These are phyloP conservation scores for Zaprionus ghesquierei DNA, from an alignment of 1,140 invertebrate species.

Conservation along the genomic window DNA sequence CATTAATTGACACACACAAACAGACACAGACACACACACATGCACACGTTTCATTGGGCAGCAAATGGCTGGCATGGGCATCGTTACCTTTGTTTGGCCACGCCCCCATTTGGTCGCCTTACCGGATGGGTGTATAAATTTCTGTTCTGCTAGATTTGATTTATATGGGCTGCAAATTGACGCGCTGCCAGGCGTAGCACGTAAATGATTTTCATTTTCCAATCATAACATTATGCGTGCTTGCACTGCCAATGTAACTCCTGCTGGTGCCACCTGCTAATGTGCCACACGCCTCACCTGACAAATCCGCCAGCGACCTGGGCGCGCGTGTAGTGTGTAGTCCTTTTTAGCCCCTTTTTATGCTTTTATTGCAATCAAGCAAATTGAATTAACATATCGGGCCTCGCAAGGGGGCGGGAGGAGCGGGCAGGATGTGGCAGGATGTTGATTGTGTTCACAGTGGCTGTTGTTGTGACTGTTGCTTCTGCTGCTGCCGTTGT, in stretches of 20 bases:
- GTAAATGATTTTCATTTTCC: slow-evolving; percentile 81
- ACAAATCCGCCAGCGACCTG: slow-evolving; percentile 11
- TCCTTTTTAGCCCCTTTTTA: slow-evolving; percentile 17
- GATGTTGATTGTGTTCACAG: slow-evolving; percentile 33
- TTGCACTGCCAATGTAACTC: slow-evolving; percentile 68
- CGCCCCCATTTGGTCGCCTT: neutral
- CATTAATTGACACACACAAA: slow-evolving; percentile 63
- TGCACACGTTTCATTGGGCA: slow-evolving; percentile 53
- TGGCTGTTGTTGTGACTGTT: slow-evolving; percentile 1
- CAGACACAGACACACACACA: slow-evolving; percentile 37
- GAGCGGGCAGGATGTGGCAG: slow-evolving; percentile 15
- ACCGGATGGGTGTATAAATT: slow-evolving; percentile 35
- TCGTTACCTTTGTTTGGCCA: neutral
- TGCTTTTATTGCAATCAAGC: slow-evolving; percentile 58
- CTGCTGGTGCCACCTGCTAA: slow-evolving; percentile 20
- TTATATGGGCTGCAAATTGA: slow-evolving; percentile 73
- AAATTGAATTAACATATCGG: slow-evolving; percentile 77
- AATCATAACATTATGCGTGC: slow-evolving; percentile 76
- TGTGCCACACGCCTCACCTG: slow-evolving; percentile 1
- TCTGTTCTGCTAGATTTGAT: slow-evolving; percentile 72
- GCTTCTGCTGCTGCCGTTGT: slow-evolving; percentile 7
- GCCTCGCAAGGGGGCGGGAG: slow-evolving; percentile 22
- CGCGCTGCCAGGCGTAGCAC: slow-evolving; percentile 51
- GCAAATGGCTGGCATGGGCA: neutral
- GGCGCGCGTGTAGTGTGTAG: neutral